Evolutionary conservation across 2,888 invertebrate genomes (phyloP), one percentile per base, ranked within the genome.

Genomic region (Zhuqinia jingwanae): DNA sequence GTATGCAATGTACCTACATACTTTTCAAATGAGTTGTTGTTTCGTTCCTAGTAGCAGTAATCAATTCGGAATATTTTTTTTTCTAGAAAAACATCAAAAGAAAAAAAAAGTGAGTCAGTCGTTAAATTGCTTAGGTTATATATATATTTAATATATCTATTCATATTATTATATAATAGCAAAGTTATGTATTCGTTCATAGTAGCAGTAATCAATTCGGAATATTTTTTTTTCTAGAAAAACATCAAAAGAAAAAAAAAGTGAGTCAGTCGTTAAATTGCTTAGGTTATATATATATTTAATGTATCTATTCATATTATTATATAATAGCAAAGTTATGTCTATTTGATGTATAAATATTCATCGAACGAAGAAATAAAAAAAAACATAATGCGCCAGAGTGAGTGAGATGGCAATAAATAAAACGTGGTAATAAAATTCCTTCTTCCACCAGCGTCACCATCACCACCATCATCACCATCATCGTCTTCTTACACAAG

Each of bases 371-470:
- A 15, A 15, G 65, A 45, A 68, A 45, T 45, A 27, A 36, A 27
- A 68, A 68, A 68, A 42, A 42, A 68, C 42, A 68, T 36, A 68
- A 11, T 68, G 63, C 63, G 63, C 47, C 27, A 13, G 20, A 73
- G 25, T 56, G 10, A 68, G 70, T 56, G 10, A 68, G 70, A 68
- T 80, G 80, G 68, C 80, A 80, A 80, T 80, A 80, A 80, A 80
- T 80, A 80, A 80, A 80, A 80, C 80, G 53, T 80, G 80, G 70
- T 80, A 80, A 80, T 80, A 80, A 80, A 80, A 80, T 79, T 80
- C 80, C 70, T 70, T 65, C 65, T 68, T 68, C 63, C 45, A 45
- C 36, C 63, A 63, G 2, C 20, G n/a, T 36, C 27, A 13, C 25
- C 1, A 25, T 25, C n/a, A 15, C 60, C 60, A 11, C 25, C 8